Evolutionary conservation across 2,797 vertebrate species (phyloP), one percentile per base, ranked within the genome.

Genomic region (Enteromius anoplus): DNA sequence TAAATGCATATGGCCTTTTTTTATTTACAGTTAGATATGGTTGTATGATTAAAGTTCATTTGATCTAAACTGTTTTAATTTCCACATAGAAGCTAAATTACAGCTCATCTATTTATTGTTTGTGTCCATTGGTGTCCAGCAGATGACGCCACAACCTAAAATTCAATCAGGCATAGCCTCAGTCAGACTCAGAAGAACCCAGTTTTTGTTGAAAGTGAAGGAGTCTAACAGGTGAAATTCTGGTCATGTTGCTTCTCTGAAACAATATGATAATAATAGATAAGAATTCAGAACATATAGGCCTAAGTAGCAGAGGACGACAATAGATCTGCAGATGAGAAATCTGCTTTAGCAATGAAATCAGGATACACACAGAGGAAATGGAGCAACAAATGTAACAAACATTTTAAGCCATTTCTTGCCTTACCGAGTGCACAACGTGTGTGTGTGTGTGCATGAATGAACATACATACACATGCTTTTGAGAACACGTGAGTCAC

Each of bases 101-200:
- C 21, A 58, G 21, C 71, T 34, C 1, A 1, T 51, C 9, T 72
- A 49, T 34, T 34, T 32, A 10, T 40, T 40, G 3, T 14, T 40
- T 58, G 51, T 42, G 40, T 42, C 21, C 7, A 15, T 10, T 58
- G 12, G 7, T 51, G 4, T 34, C 69, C 80, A 53, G 47, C 45
- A 82, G 80, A 53, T 66, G 80, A 19, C 71, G 34, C 32, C 71
- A 75, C n/a, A 65, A 23, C 9, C 26, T 47, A 11, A 70, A 37
- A 40, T 19, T 68, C 26, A 26, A 7, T 1, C 21, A 6, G 26
- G 32, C 10, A 14, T 14, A 6, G 9, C 21, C 5, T 14, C 2
- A 32, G 3, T 32, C 5, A 37, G 37, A 21, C 17, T 9, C 17
- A n/a, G n/a, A n/a, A 21, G 29, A 68, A 37, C 10, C 3, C 12